Evolutionary conservation across 2,797 vertebrate species (phyloP), one percentile per base, ranked within the genome.

Genomic region (Spinibarbus caldwelli): DNA sequence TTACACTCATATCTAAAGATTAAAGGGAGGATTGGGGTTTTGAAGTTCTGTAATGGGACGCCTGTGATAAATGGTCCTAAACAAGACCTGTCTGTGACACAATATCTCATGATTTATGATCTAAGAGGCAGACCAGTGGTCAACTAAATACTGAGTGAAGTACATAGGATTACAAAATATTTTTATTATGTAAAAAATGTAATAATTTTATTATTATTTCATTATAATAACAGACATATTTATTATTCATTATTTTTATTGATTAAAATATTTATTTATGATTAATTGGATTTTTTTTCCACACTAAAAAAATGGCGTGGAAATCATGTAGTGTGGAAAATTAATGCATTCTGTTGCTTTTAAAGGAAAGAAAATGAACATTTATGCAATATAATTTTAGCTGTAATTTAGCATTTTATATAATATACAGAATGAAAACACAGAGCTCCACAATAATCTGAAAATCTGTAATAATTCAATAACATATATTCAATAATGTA

Each of bases 31-130:
- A 68, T 78, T 57, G 36, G 41, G 84, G 76, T 80, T 87, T 83
- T 88, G 88, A 89, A 85, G 88, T 88, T 80, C 68, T 71, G 70
- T 84, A 82, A 82, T 70, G 83, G 64, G 86, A 85, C 68, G 2
- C 26, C 62, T n/a, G 54, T 88, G 86, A 89, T 76, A 83, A 89
- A 89, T 80, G 67, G 62, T 86, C 64, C 57, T 31, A 66, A 80
- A 85, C 77, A 67, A 78, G 72, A 62, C 26, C 82, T 67, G 26
- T 45, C 23, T 45, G 54, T 43, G 29, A 38, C 57, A 75, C 49
- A 36, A 12, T 19, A 59, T 72, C 47, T 49, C 83, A 29, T 75
- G 71, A 54, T 84, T 78, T 45, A 57, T 52, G 70, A 83, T 82
- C 71, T 73, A 57, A 85, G 21, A 82, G 3, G 31, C 71, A 70